These are phyloP conservation scores for Psephotus haematonotus DNA, from an alignment of 2,113 vertebrate genomes.

Conservation along the genomic window DNA sequence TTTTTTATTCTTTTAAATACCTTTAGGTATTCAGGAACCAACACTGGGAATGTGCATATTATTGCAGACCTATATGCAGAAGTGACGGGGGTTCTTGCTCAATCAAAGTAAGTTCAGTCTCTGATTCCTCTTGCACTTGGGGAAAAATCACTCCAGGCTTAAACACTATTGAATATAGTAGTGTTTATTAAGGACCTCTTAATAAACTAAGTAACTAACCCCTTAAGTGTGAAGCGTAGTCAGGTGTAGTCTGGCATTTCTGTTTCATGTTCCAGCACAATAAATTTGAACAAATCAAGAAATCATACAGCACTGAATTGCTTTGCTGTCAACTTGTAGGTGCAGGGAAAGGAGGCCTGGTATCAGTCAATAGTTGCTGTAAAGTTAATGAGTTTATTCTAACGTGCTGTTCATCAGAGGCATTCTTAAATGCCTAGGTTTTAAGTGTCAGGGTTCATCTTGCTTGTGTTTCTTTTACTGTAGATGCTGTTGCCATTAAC, in stretches of 20 bases:
- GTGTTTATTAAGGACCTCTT: neutral
- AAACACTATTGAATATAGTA: neutral
- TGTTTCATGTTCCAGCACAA: neutral
- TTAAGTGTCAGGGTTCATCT: neutral
- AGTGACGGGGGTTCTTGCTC: constrained; percentile 96
- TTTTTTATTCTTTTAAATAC: neutral
- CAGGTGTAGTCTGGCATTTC: neutral
- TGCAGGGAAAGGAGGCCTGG: neutral
- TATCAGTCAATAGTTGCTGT: neutral
- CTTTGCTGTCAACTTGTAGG: neutral
- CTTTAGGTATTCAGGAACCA: constrained; percentile 95
- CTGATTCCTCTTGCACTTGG: neutral
- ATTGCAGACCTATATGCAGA: constrained; percentile 98
- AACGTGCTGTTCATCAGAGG: neutral
- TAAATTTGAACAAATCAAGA: neutral
- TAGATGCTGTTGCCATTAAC: neutral
- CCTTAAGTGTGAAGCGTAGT: neutral
- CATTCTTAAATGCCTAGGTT: neutral
- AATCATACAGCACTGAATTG: neutral
- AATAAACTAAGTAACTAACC: neutral
- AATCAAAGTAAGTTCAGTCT: constrained; percentile 88
- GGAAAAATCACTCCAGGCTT: neutral
- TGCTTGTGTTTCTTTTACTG: neutral
- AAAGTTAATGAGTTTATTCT: neutral
- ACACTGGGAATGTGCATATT: constrained; percentile 98